These are phyloP conservation scores for Torymus aiolomorphi DNA, from an alignment of 2,888 invertebrate species.

Conservation along the genomic window DNA sequence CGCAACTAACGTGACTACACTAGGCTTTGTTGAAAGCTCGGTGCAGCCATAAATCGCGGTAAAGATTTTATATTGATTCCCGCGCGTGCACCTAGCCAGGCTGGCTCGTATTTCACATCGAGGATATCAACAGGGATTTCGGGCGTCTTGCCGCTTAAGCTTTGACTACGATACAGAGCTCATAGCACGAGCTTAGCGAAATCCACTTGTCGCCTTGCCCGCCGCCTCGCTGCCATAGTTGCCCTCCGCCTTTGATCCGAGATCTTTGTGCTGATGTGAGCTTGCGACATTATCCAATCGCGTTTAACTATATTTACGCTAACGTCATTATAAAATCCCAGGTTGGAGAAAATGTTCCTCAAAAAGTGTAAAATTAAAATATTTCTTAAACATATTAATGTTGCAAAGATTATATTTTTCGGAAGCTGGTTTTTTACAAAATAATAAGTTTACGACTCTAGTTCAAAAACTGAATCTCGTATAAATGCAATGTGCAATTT, in stretches of 20 bases:
- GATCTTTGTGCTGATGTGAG: not conserved
- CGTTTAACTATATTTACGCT: not conserved
- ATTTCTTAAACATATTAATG: too few species aligned
- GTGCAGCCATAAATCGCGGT: conserved; percentile 21
- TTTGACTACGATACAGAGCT: conserved; percentile 29
- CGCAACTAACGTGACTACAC: too few species aligned
- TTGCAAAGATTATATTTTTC: too few species aligned
- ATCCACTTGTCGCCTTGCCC: conserved; percentile 45
- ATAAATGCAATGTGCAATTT: too few species aligned
- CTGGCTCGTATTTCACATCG: conserved; percentile 52
- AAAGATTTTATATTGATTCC: conserved; percentile 49
- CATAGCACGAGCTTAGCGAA: conserved; percentile 12
- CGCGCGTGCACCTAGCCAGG: not conserved
- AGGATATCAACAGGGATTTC: conserved; percentile 50
- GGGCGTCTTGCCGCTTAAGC: conserved; percentile 37
- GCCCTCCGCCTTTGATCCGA: conserved; percentile 3
- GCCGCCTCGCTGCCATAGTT: not conserved
- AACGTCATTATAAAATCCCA: not conserved
- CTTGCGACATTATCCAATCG: not conserved
- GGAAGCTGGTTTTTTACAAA: too few species aligned
- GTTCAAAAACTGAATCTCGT: too few species aligned
- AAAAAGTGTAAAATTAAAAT: too few species aligned
- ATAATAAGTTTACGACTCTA: too few species aligned
- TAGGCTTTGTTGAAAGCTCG: not conserved
- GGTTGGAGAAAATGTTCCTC: too few species aligned